Base-by-base conservation (phyloP, 2,797 vertebrate genomes). In the Anniella stebbinsi region DNA sequence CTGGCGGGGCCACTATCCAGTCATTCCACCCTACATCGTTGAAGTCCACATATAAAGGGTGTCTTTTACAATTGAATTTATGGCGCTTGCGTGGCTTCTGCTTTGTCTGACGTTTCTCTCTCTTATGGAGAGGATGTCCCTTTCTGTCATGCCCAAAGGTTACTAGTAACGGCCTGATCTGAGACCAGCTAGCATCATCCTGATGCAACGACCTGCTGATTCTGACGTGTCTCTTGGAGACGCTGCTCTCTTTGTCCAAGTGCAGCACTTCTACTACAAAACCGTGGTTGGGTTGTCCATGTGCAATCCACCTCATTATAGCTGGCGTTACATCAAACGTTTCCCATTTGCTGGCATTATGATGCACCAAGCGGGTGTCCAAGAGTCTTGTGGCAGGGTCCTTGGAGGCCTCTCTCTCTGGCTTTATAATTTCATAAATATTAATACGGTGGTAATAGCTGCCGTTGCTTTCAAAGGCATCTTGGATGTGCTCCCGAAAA, bases 1-100 rank as follows among this genome's bases (percentile, higher is more conserved):
- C 99, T 0, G 99, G 98, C 0, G 99, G 99, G 48, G 99, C 99
- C 95, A 99, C 99, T 93, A 99, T 99, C 99, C 99, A 99, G 97
- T 99, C 99, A 93, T 99, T 99, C 99, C 99, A 99, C 89, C 99
- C 99, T 96, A 99, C 99, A 2, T 99, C 99, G 80, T 98, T 99
- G 96, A 99, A 99, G 98, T 99, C 99, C 97, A 99, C 99, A 5
- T 99, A 99, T 41, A 99, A 97, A 51, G 98, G 98, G 88, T 99
- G 98, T 94, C 99, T 98, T 96, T 98, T 98, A 95, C 99, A 99
- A 97, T 98, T 99, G 87, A 98, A 98, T 96, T 98, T 98, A 93
- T 98, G 98, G 96, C 98, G 99, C 93, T 98, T 98, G 86, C 98
- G 97, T 92, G 98, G 98, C 96, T 99, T 99, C 90, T 97, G 96